Evolutionary conservation across 1,140 invertebrate species (phyloP).

Genomic region (Cydia strobilella): DNA sequence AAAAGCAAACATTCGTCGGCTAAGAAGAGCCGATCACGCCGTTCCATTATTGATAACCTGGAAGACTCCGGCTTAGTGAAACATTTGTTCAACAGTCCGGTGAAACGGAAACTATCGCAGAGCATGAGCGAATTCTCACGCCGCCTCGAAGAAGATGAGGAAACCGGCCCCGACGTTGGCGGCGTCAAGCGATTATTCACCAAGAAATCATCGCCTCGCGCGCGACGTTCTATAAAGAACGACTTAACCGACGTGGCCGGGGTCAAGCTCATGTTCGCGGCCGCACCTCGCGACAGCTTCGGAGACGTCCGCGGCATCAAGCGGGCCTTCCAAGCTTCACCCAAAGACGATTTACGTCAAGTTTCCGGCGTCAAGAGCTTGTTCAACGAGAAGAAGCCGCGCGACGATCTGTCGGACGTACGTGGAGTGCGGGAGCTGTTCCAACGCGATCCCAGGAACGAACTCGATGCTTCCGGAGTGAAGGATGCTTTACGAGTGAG

Average conservation of each 20-base stretch:
- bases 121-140: conserved; percentile 68
- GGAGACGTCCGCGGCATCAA: conserved; percentile 63
- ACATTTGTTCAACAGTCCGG: conserved; percentile 74
- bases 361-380: conserved; percentile 63
- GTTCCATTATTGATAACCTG: conserved; percentile 71
- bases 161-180: conserved; percentile 47
- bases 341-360: conserved; percentile 58
- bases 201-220: conserved; percentile 59
- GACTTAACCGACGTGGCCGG: conserved; percentile 69
- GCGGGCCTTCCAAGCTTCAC: conserved; percentile 53
- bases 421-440: conserved; percentile 64
- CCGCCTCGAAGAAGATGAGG: conserved; percentile 36
- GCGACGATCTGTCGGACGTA: conserved; percentile 62
- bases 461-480: conserved; percentile 55
- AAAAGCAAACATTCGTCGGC: conserved; percentile 78
- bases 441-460: conserved; percentile 39
- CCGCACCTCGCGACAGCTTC: conserved; percentile 62
- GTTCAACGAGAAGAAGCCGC: conserved; percentile 51
- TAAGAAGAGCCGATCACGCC: conserved; percentile 72
- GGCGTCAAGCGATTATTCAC: conserved; percentile 51
- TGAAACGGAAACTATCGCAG: conserved; percentile 74
- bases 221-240: conserved; percentile 60
- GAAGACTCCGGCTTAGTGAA: conserved; percentile 73
- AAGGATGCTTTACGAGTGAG: conserved; percentile 51
- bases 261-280: conserved; percentile 57